Percentiles rank a stretch among this genome's conserved stretches.
Evolutionary conservation across 1,140 invertebrate species (phyloP).

Genomic region (Drosophila bifasciata): DNA sequence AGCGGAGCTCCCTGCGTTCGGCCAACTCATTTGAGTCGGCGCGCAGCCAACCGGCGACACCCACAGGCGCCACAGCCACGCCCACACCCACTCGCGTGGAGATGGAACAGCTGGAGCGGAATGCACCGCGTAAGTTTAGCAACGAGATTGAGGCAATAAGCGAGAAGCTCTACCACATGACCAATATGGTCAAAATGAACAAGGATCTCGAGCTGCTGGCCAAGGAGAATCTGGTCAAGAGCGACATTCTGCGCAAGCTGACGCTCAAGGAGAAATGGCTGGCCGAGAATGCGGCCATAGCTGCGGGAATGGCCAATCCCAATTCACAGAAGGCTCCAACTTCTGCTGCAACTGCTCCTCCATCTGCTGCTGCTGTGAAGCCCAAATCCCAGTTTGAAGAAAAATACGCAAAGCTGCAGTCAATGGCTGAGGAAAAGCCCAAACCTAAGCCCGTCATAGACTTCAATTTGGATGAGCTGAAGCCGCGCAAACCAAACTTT

Average conservation of each 20-base stretch:
- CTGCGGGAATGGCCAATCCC: constrained; percentile 49
- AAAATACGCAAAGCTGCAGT: constrained; percentile 56
- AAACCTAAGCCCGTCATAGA: constrained; percentile 69
- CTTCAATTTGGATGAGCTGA: constrained; percentile 65
- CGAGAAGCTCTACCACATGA: constrained; percentile 78
- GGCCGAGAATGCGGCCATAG: constrained; percentile 73
- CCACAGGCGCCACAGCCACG: constrained; percentile 11
- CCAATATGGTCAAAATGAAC: constrained; percentile 82
- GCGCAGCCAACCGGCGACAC: constrained; percentile 54
- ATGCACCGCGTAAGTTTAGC: constrained; percentile 67
- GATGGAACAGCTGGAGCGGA: constrained; percentile 79
- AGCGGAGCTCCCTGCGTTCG: constrained; percentile 54
- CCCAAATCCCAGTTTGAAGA: constrained; percentile 75
- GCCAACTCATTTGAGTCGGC: constrained; percentile 73
- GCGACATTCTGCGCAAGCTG: constrained; percentile 81
- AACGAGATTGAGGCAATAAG: constrained; percentile 81
- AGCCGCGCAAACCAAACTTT: constrained; percentile 69
- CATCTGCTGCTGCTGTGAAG: constrained; percentile 1
- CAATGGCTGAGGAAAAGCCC: constrained; percentile 3
- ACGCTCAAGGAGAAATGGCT: constrained; percentile 83
- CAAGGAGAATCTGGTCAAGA: constrained; percentile 82
- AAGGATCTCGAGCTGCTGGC: constrained; percentile 79
- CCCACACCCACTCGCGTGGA: constrained; percentile 63
- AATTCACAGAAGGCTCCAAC: constrained; percentile 15
- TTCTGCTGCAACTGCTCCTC: not conserved